Conservation (phyloP, 2,888 invertebrate species). For the Catotricha subobsoleta region DNA sequence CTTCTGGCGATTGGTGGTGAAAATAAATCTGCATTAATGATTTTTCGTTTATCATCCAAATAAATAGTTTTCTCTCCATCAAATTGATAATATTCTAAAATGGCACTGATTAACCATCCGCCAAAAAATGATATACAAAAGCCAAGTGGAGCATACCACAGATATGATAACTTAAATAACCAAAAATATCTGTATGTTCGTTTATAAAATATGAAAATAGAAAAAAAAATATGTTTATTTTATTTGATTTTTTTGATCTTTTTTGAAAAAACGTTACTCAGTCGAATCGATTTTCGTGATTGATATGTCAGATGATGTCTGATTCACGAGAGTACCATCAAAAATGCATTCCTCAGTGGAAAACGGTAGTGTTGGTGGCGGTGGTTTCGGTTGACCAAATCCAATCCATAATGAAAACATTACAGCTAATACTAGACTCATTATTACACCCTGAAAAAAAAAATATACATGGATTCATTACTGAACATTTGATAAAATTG, state of each 20-base stretch:
- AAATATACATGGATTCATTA: too few relatives aligned
- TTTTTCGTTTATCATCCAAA: slow-evolving; percentile 19
- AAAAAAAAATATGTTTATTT: too few relatives aligned
- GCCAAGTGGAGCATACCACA: slow-evolving; percentile 48
- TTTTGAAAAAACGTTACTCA: too few relatives aligned
- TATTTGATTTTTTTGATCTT: too few relatives aligned
- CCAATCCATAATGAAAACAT: slow-evolving; percentile 63
- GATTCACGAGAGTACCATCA: too few relatives aligned
- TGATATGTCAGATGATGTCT: too few relatives aligned
- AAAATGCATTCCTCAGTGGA: slow-evolving; percentile 44
- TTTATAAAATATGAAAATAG: not conserved
- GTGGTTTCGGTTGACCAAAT: slow-evolving; percentile 60
- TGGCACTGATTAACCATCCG: slow-evolving; percentile 30
- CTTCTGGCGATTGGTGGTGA: slow-evolving; percentile 34
- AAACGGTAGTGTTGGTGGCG: slow-evolving; percentile 35
- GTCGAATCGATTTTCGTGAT: too few relatives aligned
- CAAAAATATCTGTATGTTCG: slow-evolving; percentile 35
- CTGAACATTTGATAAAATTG: not conserved
- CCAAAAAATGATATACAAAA: slow-evolving; percentile 31
- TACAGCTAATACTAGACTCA: slow-evolving; percentile 46
- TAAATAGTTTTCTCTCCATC: slow-evolving; percentile 21
- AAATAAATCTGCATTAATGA: slow-evolving; percentile 39
- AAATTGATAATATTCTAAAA: slow-evolving; percentile 23
- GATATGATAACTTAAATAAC: slow-evolving; percentile 51
- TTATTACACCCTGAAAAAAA: slow-evolving; percentile 43